Percentiles rank a stretch among this genome's conserved stretches.
Conservation (phyloP, 2,797 vertebrate genomes). For the Microctenopoma steveboyesi region DNA sequence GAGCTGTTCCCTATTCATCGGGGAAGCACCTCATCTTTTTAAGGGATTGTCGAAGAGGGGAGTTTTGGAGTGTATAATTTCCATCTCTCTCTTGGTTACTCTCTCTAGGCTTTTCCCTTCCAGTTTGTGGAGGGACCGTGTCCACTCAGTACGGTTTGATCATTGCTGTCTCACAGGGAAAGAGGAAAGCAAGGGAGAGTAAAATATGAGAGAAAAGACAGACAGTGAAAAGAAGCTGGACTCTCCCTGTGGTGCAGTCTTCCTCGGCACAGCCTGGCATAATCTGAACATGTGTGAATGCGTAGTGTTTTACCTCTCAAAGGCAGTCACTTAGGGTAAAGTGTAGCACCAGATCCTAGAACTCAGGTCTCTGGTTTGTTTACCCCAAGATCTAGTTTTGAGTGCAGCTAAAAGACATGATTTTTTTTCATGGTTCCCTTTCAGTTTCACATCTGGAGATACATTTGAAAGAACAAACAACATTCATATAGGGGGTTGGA, state of each 20-base stretch:
- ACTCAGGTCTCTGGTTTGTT: constrained; percentile 61
- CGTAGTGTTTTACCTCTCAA: constrained; percentile 69
- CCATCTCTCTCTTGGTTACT: constrained; percentile 60
- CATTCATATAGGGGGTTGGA: constrained; percentile 28
- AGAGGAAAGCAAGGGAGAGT: constrained; percentile 54
- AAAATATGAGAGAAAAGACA: constrained; percentile 61
- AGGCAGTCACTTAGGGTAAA: constrained; percentile 73
- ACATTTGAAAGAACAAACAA: constrained; percentile 70
- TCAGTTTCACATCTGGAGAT: constrained; percentile 56
- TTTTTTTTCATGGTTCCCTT: constrained; percentile 29
- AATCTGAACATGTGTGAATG: constrained; percentile 75
- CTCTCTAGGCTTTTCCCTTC: constrained; percentile 68
- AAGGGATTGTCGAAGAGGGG: constrained; percentile 67
- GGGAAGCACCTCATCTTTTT: constrained; percentile 71
- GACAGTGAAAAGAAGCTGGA: constrained; percentile 53
- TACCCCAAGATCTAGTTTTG: constrained; percentile 49
- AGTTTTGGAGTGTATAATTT: constrained; percentile 64
- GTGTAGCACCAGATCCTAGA: constrained; percentile 43
- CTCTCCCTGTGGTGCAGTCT: constrained; percentile 67
- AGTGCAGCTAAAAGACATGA: constrained; percentile 33
- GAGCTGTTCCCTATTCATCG: constrained; percentile 68
- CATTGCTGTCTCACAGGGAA: constrained; percentile 66
- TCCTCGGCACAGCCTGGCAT: constrained; percentile 44
- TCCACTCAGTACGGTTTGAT: constrained; percentile 79
- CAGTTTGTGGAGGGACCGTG: constrained; percentile 70